A percentile compares a stretch with the other conserved stretches of the same genome.
These are phyloP conservation scores for Autographa gamma DNA, from an alignment of 2,888 invertebrate genomes.

Conservation along the genomic window DNA sequence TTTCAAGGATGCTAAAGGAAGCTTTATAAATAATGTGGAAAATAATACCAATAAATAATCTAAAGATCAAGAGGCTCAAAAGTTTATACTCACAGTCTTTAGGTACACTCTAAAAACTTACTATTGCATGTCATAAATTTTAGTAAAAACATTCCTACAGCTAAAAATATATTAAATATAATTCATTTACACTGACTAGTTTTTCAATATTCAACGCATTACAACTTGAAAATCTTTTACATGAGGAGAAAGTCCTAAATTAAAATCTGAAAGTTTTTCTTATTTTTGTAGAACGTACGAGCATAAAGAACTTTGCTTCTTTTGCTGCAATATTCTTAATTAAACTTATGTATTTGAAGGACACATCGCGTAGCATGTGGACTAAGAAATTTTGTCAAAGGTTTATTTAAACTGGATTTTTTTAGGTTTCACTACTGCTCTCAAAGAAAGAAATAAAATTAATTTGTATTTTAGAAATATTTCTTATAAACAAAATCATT, in stretches of 20 bases:
- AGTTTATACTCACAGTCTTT: too few species aligned
- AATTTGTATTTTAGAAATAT: too few species aligned
- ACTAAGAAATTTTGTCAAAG: not conserved
- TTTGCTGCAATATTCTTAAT: not conserved
- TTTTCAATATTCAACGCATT: constrained; percentile 35
- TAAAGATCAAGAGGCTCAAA: too few species aligned
- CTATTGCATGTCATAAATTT: too few species aligned
- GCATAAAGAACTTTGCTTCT: not conserved
- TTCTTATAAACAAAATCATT: too few species aligned
- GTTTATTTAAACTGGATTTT: not conserved
- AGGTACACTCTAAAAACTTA: too few species aligned
- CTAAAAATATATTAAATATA: constrained; percentile 12
- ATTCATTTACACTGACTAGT: constrained; percentile 43
- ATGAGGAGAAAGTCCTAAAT: too few species aligned
- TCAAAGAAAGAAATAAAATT: not conserved
- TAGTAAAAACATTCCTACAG: constrained; percentile 22
- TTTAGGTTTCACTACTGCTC: not conserved
- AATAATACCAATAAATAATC: too few species aligned
- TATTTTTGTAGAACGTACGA: not conserved
- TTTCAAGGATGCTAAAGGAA: too few species aligned
- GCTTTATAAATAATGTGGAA: too few species aligned
- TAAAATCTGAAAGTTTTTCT: not conserved
- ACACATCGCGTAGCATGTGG: not conserved
- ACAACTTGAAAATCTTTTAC: constrained; percentile 37
- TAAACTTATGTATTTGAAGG: not conserved